phyloP scores from a whole-genome alignment of 2,888 invertebrate genomes.

The Erannis defoliaria region DNA sequence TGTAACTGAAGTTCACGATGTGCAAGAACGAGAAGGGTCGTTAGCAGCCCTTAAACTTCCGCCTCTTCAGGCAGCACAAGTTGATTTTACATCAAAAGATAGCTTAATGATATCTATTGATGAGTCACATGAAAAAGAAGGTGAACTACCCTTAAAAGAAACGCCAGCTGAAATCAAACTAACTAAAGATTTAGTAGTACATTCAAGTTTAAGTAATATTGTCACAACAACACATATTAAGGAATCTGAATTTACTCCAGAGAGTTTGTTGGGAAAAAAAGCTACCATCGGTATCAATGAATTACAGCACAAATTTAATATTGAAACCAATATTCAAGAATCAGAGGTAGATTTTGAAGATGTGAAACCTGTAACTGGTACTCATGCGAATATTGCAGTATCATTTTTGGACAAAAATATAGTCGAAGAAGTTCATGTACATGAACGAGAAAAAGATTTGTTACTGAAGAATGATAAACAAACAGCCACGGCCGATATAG shows the following conservation, averaged over 20 bases:
- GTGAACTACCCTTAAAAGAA: constrained; percentile 73
- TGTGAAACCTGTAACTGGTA: constrained; percentile 68
- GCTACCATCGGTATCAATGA: constrained; percentile 88
- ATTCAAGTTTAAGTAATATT: constrained; percentile 86
- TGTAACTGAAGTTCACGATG: constrained; percentile 88
- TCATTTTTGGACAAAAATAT: constrained; percentile 87
- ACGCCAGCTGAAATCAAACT: constrained; percentile 66
- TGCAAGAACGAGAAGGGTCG: constrained; percentile 90
- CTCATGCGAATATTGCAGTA: constrained; percentile 80
- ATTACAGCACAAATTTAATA: constrained; percentile 87
- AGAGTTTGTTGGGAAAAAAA: constrained; percentile 77
- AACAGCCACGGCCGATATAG: constrained; percentile 85
- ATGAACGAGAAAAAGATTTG: constrained; percentile 89
- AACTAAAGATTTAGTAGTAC: constrained; percentile 68
- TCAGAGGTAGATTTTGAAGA: constrained; percentile 84
- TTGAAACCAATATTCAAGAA: constrained; percentile 87
- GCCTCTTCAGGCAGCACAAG: constrained; percentile 86
- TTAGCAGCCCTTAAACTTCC: constrained; percentile 87
- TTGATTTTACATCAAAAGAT: constrained; percentile 88
- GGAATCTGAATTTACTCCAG: constrained; percentile 85
- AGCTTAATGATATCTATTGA: constrained; percentile 85
- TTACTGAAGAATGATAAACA: constrained; percentile 80
- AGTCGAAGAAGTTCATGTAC: constrained; percentile 85
- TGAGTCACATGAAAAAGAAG: constrained; percentile 89
- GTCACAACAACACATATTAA: constrained; percentile 89